Percentiles rank a stretch among this genome's conserved stretches.
These are phyloP conservation scores for Drosophila grimshawi DNA, from an alignment of 1,140 invertebrate genomes.

Conservation along the genomic window DNA sequence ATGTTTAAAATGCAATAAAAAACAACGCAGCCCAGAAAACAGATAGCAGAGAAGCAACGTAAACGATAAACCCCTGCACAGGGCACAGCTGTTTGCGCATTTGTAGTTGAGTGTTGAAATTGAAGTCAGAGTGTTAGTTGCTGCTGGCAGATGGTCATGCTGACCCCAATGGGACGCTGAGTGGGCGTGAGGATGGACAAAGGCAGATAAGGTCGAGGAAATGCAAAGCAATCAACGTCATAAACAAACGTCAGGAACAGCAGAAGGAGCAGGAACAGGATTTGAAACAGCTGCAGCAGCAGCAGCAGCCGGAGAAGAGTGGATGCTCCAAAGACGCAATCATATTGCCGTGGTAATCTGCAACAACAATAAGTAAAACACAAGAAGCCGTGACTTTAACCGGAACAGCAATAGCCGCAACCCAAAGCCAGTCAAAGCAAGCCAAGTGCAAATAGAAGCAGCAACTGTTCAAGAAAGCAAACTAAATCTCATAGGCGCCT, in stretches of 20 bases:
- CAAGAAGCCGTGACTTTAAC: slow-evolving; percentile 23
- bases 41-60: not conserved
- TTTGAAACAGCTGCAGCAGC: slow-evolving; percentile 29
- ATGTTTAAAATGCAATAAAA: slow-evolving; percentile 57
- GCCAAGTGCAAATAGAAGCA: slow-evolving; percentile 16
- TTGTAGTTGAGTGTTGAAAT: slow-evolving; percentile 2
- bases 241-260: slow-evolving; percentile 35
- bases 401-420: slow-evolving; percentile 17
- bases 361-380: slow-evolving; percentile 30
- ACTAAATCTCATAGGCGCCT: slow-evolving; percentile 47
- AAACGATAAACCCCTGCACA: slow-evolving; percentile 6
- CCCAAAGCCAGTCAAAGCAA: slow-evolving; percentile 14
- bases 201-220: slow-evolving; percentile 64
- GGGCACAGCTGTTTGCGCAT: slow-evolving; percentile 27
- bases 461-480: slow-evolving; percentile 48
- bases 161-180: slow-evolving; percentile 7
- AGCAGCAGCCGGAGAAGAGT: slow-evolving; percentile 31
- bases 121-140: slow-evolving; percentile 9
- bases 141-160: slow-evolving; percentile 24
- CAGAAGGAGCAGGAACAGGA: slow-evolving; percentile 18
- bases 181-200: slow-evolving; percentile 31
- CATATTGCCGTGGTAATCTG: slow-evolving; percentile 51
- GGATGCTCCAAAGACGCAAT: slow-evolving; percentile 49
- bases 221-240: slow-evolving; percentile 80
- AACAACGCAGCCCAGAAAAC: not conserved